Conservation (phyloP, 1,140 invertebrate genomes). For the Sipha flava region DNA sequence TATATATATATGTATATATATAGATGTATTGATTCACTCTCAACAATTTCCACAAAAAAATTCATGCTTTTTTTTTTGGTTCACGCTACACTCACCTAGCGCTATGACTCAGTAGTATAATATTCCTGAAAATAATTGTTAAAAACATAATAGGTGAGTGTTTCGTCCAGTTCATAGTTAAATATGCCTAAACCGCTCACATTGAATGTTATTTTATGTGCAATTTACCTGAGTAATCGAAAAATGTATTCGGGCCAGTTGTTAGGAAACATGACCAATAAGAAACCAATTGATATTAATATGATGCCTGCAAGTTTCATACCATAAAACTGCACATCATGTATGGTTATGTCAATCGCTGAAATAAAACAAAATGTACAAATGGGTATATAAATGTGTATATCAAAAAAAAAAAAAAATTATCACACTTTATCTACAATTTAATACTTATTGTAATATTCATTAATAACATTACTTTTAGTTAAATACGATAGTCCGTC, state of each 20-base stretch:
- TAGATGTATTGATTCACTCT: conserved; percentile 21
- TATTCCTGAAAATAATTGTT: conserved; percentile 34
- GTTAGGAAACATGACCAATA: conserved; percentile 87
- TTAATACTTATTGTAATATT: too few relatives aligned
- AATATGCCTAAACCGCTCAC: background rate
- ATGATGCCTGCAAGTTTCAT: conserved; percentile 92
- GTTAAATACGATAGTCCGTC: too few relatives aligned
- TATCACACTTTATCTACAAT: too few relatives aligned
- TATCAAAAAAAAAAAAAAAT: too few relatives aligned
- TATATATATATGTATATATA: background rate
- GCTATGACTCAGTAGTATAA: conserved; percentile 34
- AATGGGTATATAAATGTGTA: too few relatives aligned
- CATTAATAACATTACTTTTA: too few relatives aligned
- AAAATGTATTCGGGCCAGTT: conserved; percentile 94
- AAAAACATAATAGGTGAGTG: conserved; percentile 30
- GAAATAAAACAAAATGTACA: too few relatives aligned
- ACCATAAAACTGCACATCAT: conserved; percentile 74
- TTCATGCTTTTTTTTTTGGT: conserved; percentile 28
- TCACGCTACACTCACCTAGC: conserved; percentile 34
- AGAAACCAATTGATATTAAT: conserved; percentile 80
- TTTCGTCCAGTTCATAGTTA: background rate
- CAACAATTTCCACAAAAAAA: conserved; percentile 26
- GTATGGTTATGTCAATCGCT: conserved; percentile 80
- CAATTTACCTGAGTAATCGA: conserved; percentile 65
- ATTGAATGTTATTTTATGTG: background rate